These are phyloP conservation scores for Geococcyx californianus DNA, from an alignment of 2,113 vertebrate genomes.

Conservation along the genomic window DNA sequence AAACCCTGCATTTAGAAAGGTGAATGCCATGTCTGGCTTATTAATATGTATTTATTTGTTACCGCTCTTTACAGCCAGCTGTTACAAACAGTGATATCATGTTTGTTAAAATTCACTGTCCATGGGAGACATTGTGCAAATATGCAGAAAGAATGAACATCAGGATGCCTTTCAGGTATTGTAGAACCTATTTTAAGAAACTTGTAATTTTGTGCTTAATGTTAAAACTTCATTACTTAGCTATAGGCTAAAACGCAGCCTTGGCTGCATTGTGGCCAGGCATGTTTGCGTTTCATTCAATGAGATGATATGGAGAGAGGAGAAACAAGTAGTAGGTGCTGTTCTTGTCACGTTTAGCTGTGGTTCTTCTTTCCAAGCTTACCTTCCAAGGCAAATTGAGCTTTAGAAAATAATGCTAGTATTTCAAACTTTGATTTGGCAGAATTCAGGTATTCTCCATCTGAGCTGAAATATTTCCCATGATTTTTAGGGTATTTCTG, in stretches of 20 bases:
- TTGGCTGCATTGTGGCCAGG: neutral
- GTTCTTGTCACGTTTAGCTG: neutral
- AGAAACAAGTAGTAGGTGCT: neutral
- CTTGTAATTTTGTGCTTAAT: neutral
- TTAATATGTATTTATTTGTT: neutral
- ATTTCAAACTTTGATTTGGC: neutral
- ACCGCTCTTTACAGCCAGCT: slow-evolving; percentile 81
- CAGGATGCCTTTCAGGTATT: slow-evolving; percentile 97
- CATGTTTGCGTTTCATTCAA: neutral
- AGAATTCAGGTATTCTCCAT: neutral
- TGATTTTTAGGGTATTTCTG: neutral
- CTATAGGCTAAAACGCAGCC: neutral
- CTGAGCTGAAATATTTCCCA: neutral
- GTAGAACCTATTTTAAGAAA: slow-evolving; percentile 17
- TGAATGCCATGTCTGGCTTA: neutral
- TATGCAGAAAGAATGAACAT: slow-evolving; percentile 98
- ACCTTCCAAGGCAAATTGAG: neutral
- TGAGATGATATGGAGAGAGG: neutral
- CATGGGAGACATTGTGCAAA: slow-evolving; percentile 96
- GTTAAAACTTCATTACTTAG: neutral
- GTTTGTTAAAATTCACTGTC: slow-evolving; percentile 97
- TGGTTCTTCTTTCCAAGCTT: neutral
- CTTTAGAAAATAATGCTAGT: neutral
- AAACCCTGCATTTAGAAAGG: neutral
- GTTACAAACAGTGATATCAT: slow-evolving; percentile 95